phyloP scores from a whole-genome alignment of 2,888 invertebrate genomes.

The Linyphia triangularis region DNA sequence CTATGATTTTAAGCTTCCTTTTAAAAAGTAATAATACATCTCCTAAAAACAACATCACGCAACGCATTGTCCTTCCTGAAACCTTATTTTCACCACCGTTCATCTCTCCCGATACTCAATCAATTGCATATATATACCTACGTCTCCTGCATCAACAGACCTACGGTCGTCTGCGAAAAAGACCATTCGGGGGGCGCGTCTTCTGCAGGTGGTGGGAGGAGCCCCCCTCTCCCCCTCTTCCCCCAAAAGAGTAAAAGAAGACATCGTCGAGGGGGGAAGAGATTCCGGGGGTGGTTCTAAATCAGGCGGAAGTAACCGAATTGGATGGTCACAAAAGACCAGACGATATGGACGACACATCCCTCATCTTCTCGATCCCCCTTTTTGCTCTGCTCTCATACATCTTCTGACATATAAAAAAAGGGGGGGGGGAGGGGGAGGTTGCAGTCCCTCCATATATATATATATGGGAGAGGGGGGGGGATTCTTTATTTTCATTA shows the following conservation, averaged over 20 bases:
- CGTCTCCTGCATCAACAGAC: not conserved
- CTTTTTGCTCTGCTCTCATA: conserved; percentile 49
- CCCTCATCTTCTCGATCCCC: conserved; percentile 70
- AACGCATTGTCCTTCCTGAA: no score
- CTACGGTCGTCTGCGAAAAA: not conserved
- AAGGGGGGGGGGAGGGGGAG: conserved; percentile 8
- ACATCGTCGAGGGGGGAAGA: conserved; percentile 14
- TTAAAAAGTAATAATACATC: no score
- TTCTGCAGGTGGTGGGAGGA: conserved; percentile 71
- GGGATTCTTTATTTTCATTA: conserved; percentile 55
- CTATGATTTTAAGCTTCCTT: no score
- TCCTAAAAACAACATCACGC: no score
- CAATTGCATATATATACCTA: conserved; percentile 25
- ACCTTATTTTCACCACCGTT: no score
- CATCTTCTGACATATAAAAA: conserved; percentile 39
- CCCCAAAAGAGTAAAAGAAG: conserved; percentile 23
- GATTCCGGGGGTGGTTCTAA: conserved; percentile 60
- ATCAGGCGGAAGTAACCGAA: conserved; percentile 76
- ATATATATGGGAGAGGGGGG: not conserved
- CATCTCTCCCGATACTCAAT: no score
- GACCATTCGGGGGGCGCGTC: conserved; percentile 46
- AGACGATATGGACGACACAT: conserved; percentile 73
- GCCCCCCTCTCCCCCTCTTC: not conserved
- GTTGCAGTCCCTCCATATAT: not conserved
- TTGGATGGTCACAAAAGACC: conserved; percentile 75